phyloP scores from a whole-genome alignment of 2,888 invertebrate genomes.

The Agonopterix arenella region DNA sequence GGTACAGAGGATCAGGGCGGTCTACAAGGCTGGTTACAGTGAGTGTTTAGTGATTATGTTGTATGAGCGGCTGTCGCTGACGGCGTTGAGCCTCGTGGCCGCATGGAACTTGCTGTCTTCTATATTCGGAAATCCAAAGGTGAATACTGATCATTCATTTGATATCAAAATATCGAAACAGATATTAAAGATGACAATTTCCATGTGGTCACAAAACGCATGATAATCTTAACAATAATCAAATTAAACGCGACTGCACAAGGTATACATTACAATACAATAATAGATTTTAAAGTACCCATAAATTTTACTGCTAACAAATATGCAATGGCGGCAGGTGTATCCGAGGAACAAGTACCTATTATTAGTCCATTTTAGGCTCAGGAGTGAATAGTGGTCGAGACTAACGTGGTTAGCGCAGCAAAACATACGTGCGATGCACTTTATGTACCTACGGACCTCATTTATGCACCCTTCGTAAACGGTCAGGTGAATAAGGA shows the following conservation, averaged over 20 bases:
- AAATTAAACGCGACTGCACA: neutral
- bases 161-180: neutral
- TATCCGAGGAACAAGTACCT: conserved; percentile 65
- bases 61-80: conserved; percentile 1
- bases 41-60: conserved; percentile 50
- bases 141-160: conserved; percentile 1
- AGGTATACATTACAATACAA: conserved; percentile 12
- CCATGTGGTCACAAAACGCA: conserved; percentile 7
- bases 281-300: conserved; percentile 42
- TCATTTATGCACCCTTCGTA: conserved; percentile 73
- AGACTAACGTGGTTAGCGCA: conserved; percentile 40
- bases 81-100: conserved; percentile 17
- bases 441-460: conserved; percentile 26
- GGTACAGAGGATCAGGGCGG: conserved; percentile 62
- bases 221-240: conserved; percentile 1
- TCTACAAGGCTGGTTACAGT: conserved; percentile 72
- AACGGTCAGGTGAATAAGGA: conserved; percentile 58
- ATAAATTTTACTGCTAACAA: conserved; percentile 54
- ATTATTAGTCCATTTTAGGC: conserved; percentile 74
- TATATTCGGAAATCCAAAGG: conserved; percentile 5
- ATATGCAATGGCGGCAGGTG: conserved; percentile 64
- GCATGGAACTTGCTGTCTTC: conserved; percentile 32
- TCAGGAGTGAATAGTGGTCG: conserved; percentile 57
- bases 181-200: conserved; percentile 2
- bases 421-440: conserved; percentile 46